phyloP scores from a whole-genome alignment of 2,113 vertebrate genomes.

The Lepisosteus osseus region DNA sequence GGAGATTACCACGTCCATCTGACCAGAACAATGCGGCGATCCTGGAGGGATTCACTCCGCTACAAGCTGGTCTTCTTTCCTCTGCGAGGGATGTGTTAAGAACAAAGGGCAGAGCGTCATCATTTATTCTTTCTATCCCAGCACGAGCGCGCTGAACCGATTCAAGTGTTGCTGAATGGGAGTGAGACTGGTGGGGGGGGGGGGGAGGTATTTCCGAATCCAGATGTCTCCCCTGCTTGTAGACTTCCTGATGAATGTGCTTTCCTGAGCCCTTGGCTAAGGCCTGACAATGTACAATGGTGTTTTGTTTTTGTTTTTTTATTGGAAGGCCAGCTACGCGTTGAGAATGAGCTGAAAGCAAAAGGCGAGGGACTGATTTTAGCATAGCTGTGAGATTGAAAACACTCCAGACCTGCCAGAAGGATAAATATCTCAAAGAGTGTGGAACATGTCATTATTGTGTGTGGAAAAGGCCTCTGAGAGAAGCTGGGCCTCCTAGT shows the following conservation, averaged over 20 bases:
- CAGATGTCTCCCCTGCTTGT: too few relatives aligned
- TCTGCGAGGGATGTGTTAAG: neutral
- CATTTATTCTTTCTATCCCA: constrained; percentile 6
- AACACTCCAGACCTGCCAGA: constrained; percentile 30
- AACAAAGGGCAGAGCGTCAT: neutral
- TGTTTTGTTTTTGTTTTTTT: constrained; percentile 33
- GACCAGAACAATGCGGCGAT: neutral
- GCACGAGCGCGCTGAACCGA: too few relatives aligned
- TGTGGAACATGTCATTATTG: constrained; percentile 56
- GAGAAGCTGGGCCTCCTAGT: constrained; percentile 32
- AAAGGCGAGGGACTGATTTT: constrained; percentile 23
- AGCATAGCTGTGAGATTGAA: constrained; percentile 7
- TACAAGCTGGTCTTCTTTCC: constrained; percentile 12
- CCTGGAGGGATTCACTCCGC: neutral
- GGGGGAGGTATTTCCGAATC: too few relatives aligned
- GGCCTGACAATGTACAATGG: neutral
- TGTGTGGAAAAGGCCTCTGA: constrained; percentile 23
- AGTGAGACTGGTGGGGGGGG: too few relatives aligned
- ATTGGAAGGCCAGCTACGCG: constrained; percentile 34
- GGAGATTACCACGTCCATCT: constrained; percentile 3
- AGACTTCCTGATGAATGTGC: too few relatives aligned
- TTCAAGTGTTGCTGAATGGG: neutral
- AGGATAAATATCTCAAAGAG: constrained; percentile 34
- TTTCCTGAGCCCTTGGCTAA: too few relatives aligned
- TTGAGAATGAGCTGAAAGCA: constrained; percentile 27